Base-by-base conservation (phyloP, 2,797 vertebrate genomes). In the Hirundo rustica region DNA sequence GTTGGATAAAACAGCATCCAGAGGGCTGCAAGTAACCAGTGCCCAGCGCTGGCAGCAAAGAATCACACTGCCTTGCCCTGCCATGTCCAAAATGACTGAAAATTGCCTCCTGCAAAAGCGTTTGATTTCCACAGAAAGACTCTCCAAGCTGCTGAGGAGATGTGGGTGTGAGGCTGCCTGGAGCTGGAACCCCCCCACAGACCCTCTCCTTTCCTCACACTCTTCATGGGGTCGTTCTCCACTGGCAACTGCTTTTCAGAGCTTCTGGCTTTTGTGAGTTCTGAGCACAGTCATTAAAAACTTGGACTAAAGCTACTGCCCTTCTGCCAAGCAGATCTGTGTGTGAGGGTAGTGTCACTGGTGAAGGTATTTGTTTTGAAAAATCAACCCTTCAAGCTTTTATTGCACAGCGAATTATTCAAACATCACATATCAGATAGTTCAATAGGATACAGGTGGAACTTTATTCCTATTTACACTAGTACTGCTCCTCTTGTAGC, bases 271-370 rank as follows among this genome's bases (percentile, higher is more conserved):
- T 55, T 16, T 36, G 19, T 25, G 71, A 47, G 12, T 47, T 86
- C 84, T 76, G 40, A 76, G 76, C 73, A 81, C 0, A 88, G 61
- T 86, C 91, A 92, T 81, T 94, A 84, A 90, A 93, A 78, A 26
- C 48, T 82, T 95, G 95, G 95, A 84, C 23, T 32, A 13, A 74
- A 88, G 19, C n/a, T 55, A 2, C 45, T 40, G 66, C 34, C 48
- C 75, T 51, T 26, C 66, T 94, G 94, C 89, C 94, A 91, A 78
- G 66, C 40, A 58, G 76, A 42, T 64, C 79, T 79, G 29, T 21
- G 32, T 44, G 62, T 16, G 76, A 84, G 71, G 32, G 64, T 4
- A 50, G 36, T 19, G 61, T 16, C 84, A 54, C 11, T 42, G 40
- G 29, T 13, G 62, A 58, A 81, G 48, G 55, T 47, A 57, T 36